Evolutionary conservation across 2,888 invertebrate species (phyloP).

Genomic region (Hoplodrina ambigua): DNA sequence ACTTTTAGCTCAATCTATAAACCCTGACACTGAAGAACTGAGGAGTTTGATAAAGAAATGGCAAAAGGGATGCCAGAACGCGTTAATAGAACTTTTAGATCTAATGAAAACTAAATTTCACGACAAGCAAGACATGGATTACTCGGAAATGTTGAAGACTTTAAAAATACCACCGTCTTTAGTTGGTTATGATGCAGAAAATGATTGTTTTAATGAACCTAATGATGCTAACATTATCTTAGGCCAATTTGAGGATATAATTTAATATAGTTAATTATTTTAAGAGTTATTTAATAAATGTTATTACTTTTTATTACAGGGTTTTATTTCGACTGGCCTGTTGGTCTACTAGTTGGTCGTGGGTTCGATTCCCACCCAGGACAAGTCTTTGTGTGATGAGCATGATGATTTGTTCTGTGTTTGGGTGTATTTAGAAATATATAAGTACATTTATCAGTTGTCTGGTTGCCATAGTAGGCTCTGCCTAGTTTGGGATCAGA

Average conservation of each 20-base stretch:
- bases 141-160: constrained; percentile 84
- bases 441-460: too few relatives aligned
- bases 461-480: too few relatives aligned
- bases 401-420: too few relatives aligned
- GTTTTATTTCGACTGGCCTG: too few relatives aligned
- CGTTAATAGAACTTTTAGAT: constrained; percentile 86
- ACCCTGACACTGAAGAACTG: constrained; percentile 86
- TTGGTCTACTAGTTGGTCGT: too few relatives aligned
- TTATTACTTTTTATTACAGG: constrained; percentile 16
- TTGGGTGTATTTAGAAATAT: too few relatives aligned
- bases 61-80: constrained; percentile 89
- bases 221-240: constrained; percentile 79
- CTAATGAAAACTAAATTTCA: constrained; percentile 83
- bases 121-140: constrained; percentile 82
- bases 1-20: constrained; percentile 78
- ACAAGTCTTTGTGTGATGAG: too few relatives aligned
- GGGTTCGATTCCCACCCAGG: too few relatives aligned
- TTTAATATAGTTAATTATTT: constrained; percentile 58
- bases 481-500: too few relatives aligned
- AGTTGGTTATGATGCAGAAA: constrained; percentile 87
- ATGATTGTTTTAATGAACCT: constrained; percentile 85
- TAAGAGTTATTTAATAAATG: constrained; percentile 51
- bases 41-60: constrained; percentile 87
- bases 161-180: constrained; percentile 86
- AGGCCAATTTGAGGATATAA: constrained; percentile 73